Conservation (phyloP, 1,140 invertebrate species). For the Drosophila parabipectinata region DNA sequence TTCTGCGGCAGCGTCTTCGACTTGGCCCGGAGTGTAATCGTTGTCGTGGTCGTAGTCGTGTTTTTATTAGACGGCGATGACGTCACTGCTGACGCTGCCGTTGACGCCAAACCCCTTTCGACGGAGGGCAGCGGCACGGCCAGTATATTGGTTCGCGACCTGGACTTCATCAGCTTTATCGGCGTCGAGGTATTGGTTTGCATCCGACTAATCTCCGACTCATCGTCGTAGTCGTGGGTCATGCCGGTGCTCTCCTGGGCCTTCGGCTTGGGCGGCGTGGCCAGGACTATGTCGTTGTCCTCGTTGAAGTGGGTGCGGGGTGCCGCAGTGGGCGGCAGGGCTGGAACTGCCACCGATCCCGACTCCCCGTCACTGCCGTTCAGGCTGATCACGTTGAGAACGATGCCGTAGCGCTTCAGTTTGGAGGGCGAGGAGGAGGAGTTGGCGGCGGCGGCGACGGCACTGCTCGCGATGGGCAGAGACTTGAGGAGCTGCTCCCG, state of each 20-base stretch:
- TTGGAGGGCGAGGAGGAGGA: constrained; percentile 35
- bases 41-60: constrained; percentile 63
- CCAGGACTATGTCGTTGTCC: constrained; percentile 76
- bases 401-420: constrained; percentile 81
- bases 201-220: constrained; percentile 83
- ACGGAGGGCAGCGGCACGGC: constrained; percentile 75
- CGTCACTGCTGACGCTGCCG: constrained; percentile 12
- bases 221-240: constrained; percentile 70
- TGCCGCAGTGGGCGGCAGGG: constrained; percentile 32
- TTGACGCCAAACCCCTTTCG: constrained; percentile 57
- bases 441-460: constrained; percentile 1
- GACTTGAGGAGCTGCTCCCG: constrained; percentile 55
- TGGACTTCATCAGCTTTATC: constrained; percentile 83
- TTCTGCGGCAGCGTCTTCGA: constrained; percentile 86
- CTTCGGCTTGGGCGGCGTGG: constrained; percentile 69
- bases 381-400: constrained; percentile 75
- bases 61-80: constrained; percentile 41
- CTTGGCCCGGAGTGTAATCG: constrained; percentile 85
- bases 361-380: constrained; percentile 43
- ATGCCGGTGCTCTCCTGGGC: not conserved
- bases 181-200: constrained; percentile 83
- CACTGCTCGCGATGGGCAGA: constrained; percentile 9
- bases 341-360: not conserved
- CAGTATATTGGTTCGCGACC: constrained; percentile 82
- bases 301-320: constrained; percentile 73